phyloP scores from a whole-genome alignment of 2,888 invertebrate genomes.

The Malachius bipustulatus region DNA sequence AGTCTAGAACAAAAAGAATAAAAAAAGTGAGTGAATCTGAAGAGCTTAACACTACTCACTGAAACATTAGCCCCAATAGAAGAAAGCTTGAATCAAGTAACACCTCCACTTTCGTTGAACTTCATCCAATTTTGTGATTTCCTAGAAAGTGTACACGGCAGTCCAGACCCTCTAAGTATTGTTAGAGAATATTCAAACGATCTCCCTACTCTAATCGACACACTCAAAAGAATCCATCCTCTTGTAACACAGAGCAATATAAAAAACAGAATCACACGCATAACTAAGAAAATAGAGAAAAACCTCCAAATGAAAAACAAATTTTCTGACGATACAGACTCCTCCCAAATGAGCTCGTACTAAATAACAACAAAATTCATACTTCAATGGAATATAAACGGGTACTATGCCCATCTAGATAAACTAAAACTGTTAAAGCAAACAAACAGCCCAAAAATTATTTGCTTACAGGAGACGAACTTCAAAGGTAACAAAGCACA shows the following conservation, averaged over 20 bases:
- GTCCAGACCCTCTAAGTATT: conserved; percentile 9
- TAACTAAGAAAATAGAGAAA: conserved; percentile 7
- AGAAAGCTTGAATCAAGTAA: not conserved
- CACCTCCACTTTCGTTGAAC: not conserved
- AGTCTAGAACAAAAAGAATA: no score
- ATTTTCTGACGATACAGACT: no score
- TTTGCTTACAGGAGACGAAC: conserved; percentile 7
- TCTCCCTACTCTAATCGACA: conserved; percentile 6
- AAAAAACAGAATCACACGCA: conserved; percentile 9
- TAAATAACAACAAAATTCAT: conserved; percentile 3
- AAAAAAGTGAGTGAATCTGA: no score
- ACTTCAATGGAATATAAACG: conserved; percentile 12
- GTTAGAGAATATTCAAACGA: conserved; percentile 9
- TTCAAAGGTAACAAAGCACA: conserved; percentile 7
- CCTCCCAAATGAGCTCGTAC: no score
- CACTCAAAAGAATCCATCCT: no score
- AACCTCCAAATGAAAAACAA: no score
- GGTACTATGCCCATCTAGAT: conserved; percentile 10
- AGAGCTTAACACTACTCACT: no score
- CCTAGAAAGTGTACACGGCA: conserved; percentile 8
- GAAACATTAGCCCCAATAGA: not conserved
- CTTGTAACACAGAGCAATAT: conserved; percentile 6
- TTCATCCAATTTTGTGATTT: conserved; percentile 7
- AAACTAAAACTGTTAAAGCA: conserved; percentile 8
- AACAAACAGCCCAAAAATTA: conserved; percentile 8